Base-by-base conservation (phyloP, 2,113 vertebrate genomes). In the Turdus rufiventris region DNA sequence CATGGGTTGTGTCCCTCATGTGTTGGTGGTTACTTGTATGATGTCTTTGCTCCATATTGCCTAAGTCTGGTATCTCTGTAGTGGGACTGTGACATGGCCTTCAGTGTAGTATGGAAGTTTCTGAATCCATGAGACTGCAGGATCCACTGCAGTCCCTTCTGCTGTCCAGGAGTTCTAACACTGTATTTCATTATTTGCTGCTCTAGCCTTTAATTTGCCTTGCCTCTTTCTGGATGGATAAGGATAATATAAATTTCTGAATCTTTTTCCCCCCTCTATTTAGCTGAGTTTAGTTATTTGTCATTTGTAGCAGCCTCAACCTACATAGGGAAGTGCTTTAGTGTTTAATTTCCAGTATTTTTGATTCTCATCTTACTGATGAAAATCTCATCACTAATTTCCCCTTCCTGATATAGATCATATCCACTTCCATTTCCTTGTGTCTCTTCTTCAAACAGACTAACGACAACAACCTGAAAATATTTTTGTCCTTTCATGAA, bases 251-350 rank as follows among this genome's bases (percentile, higher is more conserved):
- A 45, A 16, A 58, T 66, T 54, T 62, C 12, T n/a, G 28, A 11
- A 2, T 16, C 4, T 45, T 36, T 23, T 20, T 1, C 0, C 3
- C 18, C n/a, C 16, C 18, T 74, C 38, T 50, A 1, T 43, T 47
- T 75, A 42, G 38, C 24, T 38, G 31, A 50, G 34, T 85, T 63
- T 79, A 90, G 45, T 48, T 68, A 10, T 23, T 61, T 68, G 45
- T 43, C 5, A n/a, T 77, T 77, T 29, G 11, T 40, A 54, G 28
- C n/a, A 92, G 38, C 18, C 29, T 88, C 57, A 67, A 45, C 15
- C 36, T 57, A 68, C n/a, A 26, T 4, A 36, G 18, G 9, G 25
- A 80, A 65, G 54, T 65, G 6, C 20, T 88, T 12, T 16, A 68
- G 60, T 15, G 31, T 72, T 53, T 90, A 63, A 68, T 76, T 85